Evolutionary conservation across 2,888 invertebrate species (phyloP), one percentile per base, ranked within the genome.

Genomic region (Nebria salina): DNA sequence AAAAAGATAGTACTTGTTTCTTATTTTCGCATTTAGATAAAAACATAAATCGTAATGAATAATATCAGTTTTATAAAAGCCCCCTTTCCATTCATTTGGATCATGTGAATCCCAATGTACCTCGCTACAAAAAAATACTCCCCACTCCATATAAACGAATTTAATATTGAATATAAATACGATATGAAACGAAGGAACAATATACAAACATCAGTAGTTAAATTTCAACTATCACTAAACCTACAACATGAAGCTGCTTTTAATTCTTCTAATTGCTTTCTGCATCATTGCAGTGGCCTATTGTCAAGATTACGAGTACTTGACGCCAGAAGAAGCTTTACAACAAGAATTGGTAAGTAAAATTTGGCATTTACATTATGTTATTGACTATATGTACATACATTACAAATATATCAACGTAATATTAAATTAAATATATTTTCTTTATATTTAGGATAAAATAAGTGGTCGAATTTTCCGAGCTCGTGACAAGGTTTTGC

Each of bases 391-490:
- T 20, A 20, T 20, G 20, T 20, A 20, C 20, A 20, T 20, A 20
- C 20, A 20, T 20, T 20, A 20, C 20, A 20, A 20, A 20, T 20
- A 20, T 20, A 20, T 20, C 20, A 20, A 20, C 20, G 20, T 20
- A 20, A 20, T 20, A 20, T 20, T 20, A 20, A 20, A 20, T 20
- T 1, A 20, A 20, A 20, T 20, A 20, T 20, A 2, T 54, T 64
- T 64, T 75, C 4, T 76, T 8, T 76, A 54, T 54, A 13, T 76
- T 34, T 41, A 76, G 76, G 41, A 68, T n/a, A 43, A 68, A 66
- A 68, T 76, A 6, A 26, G n/a, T 41, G 76, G n/a, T 0, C 65
- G 76, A 15, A 68, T 76, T 42, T 5, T 42, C 68, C 25, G 76
- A 13, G 76, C 76, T 42, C 76, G 25, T n/a, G 76, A 76, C 20